Evolutionary conservation across 2,113 vertebrate genomes (phyloP).

Genomic region (Dunckerocampus dactyliophorus): DNA sequence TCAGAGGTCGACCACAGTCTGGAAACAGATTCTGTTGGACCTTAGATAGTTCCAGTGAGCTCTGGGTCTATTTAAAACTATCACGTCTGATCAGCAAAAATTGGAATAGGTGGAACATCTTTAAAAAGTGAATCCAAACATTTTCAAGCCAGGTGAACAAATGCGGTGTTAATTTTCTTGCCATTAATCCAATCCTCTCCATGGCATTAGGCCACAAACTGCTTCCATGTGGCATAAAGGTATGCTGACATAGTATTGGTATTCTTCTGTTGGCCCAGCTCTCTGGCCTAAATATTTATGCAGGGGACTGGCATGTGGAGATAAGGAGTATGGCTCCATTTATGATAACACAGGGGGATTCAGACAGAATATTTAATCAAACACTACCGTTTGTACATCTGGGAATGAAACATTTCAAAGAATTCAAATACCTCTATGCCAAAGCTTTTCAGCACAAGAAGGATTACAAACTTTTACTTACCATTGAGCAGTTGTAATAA

Average conservation of each 20-base stretch:
- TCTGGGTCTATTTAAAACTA: not conserved
- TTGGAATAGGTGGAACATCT: constrained; percentile 42
- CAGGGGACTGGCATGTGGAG: constrained; percentile 63
- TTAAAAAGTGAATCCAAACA: constrained; percentile 54
- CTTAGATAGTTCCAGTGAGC: too few relatives aligned
- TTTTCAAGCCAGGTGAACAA: constrained; percentile 54
- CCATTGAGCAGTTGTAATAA: constrained; percentile 42
- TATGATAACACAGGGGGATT: constrained; percentile 67
- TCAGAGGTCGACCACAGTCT: too few relatives aligned
- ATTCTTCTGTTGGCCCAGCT: constrained; percentile 60
- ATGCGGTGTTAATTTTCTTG: constrained; percentile 66
- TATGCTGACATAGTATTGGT: constrained; percentile 61
- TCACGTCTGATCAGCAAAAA: constrained; percentile 33
- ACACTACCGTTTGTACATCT: constrained; percentile 48
- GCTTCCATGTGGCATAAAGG: constrained; percentile 48
- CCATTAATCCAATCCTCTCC: constrained; percentile 53
- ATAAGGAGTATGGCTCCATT: constrained; percentile 69
- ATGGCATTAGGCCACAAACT: constrained; percentile 43
- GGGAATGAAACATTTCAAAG: constrained; percentile 54
- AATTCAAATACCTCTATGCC: constrained; percentile 42
- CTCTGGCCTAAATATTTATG: constrained; percentile 73
- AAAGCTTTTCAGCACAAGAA: constrained; percentile 51
- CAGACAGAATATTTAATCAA: constrained; percentile 68
- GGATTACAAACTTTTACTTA: constrained; percentile 45
- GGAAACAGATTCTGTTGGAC: too few relatives aligned